Conservation (phyloP, 2,888 invertebrate species). For the Papilio gigon region DNA sequence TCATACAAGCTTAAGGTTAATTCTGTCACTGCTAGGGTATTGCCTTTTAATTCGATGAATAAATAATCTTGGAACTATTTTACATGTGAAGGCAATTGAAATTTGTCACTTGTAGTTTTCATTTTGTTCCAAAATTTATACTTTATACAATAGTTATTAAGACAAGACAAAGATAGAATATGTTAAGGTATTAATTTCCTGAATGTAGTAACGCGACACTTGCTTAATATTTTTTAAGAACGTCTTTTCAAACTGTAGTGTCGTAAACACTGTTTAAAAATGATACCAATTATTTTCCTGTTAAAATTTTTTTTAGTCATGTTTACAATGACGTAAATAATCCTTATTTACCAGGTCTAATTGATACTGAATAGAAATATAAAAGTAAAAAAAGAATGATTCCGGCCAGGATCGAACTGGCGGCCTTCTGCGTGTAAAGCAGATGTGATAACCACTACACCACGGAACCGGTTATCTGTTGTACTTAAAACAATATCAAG, state of each 20-base stretch:
- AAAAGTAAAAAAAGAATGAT: constrained; percentile 60
- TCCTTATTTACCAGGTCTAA: no score
- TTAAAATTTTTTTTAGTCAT: background rate
- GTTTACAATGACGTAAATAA: background rate
- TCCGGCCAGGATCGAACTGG: constrained; percentile 81
- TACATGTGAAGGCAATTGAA: background rate
- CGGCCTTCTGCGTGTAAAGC: constrained; percentile 85
- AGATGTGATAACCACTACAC: constrained; percentile 87
- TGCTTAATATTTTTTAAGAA: no score
- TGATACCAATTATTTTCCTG: background rate
- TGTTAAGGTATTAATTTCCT: no score
- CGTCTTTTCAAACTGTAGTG: no score
- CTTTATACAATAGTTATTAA: background rate
- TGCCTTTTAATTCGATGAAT: background rate
- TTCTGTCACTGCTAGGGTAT: background rate
- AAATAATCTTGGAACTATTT: background rate
- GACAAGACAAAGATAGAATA: no score
- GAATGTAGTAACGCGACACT: no score
- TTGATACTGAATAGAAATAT: no score
- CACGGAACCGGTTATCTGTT: constrained; percentile 82
- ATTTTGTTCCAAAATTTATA: background rate
- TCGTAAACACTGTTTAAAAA: no score
- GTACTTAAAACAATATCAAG: constrained; percentile 44
- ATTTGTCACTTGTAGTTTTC: background rate
- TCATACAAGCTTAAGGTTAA: background rate